Evolutionary conservation across 2,797 vertebrate genomes (phyloP).

Genomic region (Sphenopsis melanotis): DNA sequence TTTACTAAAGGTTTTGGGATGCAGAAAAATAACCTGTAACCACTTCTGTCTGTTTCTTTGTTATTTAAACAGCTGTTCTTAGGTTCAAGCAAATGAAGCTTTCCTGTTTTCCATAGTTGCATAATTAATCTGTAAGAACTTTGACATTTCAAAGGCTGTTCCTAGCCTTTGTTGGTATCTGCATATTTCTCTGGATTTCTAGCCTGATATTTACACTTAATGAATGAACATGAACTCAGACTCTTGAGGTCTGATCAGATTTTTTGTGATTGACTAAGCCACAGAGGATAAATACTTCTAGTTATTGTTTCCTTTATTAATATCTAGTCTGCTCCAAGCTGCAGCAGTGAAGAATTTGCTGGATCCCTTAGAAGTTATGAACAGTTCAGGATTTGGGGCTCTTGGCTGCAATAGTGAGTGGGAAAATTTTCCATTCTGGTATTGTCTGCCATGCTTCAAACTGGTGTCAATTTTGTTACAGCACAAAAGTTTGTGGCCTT

Average conservation of each 20-base stretch:
- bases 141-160: not conserved
- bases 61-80: not conserved
- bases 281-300: not conserved
- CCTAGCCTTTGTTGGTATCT: not conserved
- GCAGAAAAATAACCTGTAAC: not conserved
- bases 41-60: not conserved
- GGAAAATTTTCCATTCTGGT: not conserved
- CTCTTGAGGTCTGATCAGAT: not conserved
- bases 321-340: not conserved
- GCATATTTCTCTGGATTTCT: constrained; percentile 9
- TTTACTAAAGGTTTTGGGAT: not conserved
- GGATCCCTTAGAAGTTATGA: not conserved
- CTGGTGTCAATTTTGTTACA: not conserved
- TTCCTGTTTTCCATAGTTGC: not conserved
- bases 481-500: not conserved
- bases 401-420: accelerated
- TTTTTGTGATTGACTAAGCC: not conserved
- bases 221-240: constrained; percentile 15
- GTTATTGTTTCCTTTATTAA: not conserved
- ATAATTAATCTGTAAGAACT: constrained; percentile 4
- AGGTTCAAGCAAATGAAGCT: not conserved
- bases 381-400: not conserved
- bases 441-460: not conserved
- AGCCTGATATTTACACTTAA: constrained; percentile 48
- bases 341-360: not conserved